Evolutionary conservation across 2,797 vertebrate species (phyloP).

Genomic region (Cossypha caffra): DNA sequence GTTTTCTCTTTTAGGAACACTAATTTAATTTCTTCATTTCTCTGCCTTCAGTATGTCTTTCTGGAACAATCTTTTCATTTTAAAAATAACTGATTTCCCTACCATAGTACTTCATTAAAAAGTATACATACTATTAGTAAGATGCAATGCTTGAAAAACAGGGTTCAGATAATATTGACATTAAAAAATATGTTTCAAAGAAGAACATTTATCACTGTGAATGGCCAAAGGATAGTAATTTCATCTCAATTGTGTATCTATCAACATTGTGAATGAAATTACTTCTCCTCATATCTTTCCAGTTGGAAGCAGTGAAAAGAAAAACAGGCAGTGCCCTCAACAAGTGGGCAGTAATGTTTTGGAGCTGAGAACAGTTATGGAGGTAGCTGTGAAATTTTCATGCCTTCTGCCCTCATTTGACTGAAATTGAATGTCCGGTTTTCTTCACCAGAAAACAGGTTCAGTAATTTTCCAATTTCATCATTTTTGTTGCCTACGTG

Average conservation of each 20-base stretch:
- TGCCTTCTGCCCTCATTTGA: not conserved
- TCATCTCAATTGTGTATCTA: not conserved
- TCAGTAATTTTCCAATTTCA: not conserved
- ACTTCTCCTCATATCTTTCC: not conserved
- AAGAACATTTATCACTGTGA: not conserved
- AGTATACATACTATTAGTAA: not conserved
- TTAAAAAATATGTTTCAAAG: not conserved
- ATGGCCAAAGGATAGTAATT: not conserved
- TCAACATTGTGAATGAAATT: not conserved
- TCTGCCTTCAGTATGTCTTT: not conserved
- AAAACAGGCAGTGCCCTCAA: not conserved
- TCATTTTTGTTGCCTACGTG: not conserved
- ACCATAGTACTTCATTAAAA: not conserved
- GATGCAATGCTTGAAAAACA: not conserved
- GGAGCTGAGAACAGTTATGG: not conserved
- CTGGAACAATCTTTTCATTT: not conserved
- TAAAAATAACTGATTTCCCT: not conserved
- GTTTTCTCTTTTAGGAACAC: not conserved
- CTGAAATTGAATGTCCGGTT: rapidly evolving
- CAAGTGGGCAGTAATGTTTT: not conserved
- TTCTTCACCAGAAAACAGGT: not conserved
- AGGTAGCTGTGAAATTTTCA: not conserved
- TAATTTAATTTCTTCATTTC: not conserved
- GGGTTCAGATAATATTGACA: not conserved
- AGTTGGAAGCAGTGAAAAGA: not conserved